Evolutionary conservation across 2,888 invertebrate species (phyloP).

Genomic region (Caenorhabditis virilis): DNA sequence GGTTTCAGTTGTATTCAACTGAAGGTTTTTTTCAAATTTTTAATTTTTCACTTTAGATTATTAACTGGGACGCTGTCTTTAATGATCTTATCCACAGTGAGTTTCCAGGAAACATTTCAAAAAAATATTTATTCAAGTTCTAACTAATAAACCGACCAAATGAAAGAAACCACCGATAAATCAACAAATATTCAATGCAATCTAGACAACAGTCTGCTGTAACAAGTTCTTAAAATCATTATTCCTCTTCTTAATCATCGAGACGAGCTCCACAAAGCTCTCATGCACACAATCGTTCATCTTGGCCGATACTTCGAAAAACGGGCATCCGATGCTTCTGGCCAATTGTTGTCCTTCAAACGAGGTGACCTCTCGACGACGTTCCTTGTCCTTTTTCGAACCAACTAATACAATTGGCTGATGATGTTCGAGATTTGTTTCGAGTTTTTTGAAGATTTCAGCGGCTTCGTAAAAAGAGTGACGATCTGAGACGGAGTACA

Average conservation of each 20-base stretch:
- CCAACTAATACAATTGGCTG: constrained; percentile 43
- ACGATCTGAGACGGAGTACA: constrained; percentile 42
- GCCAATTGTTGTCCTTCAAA: constrained; percentile 45
- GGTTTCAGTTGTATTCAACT: too few relatives aligned
- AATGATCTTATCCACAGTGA: too few relatives aligned
- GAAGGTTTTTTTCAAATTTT: too few relatives aligned
- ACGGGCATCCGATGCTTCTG: constrained; percentile 28
- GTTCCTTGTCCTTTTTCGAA: constrained; percentile 35
- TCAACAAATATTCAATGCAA: not conserved
- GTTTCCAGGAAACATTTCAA: too few relatives aligned
- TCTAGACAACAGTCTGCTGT: constrained; percentile 2
- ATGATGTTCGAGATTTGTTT: constrained; percentile 26
- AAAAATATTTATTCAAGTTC: too few relatives aligned
- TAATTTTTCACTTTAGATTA: too few relatives aligned
- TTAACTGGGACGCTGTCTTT: too few relatives aligned
- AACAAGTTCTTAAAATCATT: not conserved
- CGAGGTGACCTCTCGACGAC: constrained; percentile 27
- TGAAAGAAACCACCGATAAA: too few relatives aligned
- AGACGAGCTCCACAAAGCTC: constrained; percentile 29
- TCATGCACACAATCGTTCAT: constrained; percentile 45
- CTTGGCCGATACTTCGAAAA: constrained; percentile 46
- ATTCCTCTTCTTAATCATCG: constrained; percentile 25
- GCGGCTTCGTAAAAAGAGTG: constrained; percentile 41
- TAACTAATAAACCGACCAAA: too few relatives aligned
- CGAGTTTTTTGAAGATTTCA: constrained; percentile 26